Evolutionary conservation across 2,797 vertebrate species (phyloP), one percentile per base, ranked within the genome.

Genomic region (Myotis vivesi): DNA sequence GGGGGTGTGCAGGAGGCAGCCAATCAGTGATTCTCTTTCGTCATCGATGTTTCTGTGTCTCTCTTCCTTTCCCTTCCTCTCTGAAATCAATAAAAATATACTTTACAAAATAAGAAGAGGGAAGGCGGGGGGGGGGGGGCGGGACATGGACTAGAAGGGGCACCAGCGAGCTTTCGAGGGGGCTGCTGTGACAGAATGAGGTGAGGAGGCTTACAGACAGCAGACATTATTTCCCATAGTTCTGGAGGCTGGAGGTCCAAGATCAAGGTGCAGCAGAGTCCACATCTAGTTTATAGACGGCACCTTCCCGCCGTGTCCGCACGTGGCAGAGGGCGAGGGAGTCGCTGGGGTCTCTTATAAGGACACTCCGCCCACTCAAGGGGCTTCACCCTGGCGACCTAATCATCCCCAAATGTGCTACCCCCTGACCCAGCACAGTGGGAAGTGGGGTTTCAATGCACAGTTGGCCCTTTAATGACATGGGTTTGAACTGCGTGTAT

Each of bases 301-400:
- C 71, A 41, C 41, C 41, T 41, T 41, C 41, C 41, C 41, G 41
- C 20, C 15, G 10, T 28, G 30, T 28, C 57, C 36, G 53, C 33
- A 2, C 0, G 9, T 44, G 20, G 20, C 8, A 0, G 44, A 28
- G 62, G 33, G 20, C 3, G 6, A 51, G 25, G 33, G 10, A 51
- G 69, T 91, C 13, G 38, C 28, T 15, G 20, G 20, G 36, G 28
- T 53, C 44, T 7, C 10, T 59, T 53, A 16, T 33, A 33, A 84
- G 10, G 57, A 22, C 20, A 53, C 46, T 10, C 12, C 44, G n/a
- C 49, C 22, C 28, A 15, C 53, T 41, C 36, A 66, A 6, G 30
- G 57, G 80, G 69, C 16, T 33, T 69, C 28, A 41, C 68, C 38
- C 41, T 82, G 41, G 36, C 1, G 55, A 59, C 41, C 55, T 57